Evolutionary conservation across 2,113 vertebrate genomes (phyloP).

Genomic region (Zosterops hypoxanthus): DNA sequence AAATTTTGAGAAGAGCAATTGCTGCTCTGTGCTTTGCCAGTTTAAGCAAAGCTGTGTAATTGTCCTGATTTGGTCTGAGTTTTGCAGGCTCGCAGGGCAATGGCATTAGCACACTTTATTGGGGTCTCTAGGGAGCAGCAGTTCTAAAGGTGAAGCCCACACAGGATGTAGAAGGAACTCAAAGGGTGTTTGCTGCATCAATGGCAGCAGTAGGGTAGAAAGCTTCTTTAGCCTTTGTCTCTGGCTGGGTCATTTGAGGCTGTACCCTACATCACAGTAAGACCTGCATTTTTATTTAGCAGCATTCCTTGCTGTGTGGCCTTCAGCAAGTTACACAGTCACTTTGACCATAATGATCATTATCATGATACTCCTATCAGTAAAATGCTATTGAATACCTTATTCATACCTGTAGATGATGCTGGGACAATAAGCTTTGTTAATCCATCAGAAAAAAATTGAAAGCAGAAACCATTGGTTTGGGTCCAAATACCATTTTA

Average conservation of each 20-base stretch:
- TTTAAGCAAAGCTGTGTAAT: constrained; percentile 8
- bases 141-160: background rate
- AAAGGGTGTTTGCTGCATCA: background rate
- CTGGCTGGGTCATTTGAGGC: background rate
- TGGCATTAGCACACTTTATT: background rate
- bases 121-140: background rate
- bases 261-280: background rate
- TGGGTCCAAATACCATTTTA: background rate
- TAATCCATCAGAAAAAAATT: background rate
- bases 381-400: background rate
- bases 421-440: background rate
- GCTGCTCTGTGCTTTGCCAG: background rate
- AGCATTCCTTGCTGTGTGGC: background rate
- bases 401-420: background rate
- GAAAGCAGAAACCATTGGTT: background rate
- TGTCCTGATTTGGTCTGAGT: background rate
- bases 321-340: background rate
- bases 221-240: background rate
- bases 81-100: background rate
- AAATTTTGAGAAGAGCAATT: constrained; percentile 30
- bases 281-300: background rate
- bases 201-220: background rate
- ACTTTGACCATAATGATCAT: background rate
- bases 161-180: background rate
- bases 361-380: background rate